These are phyloP conservation scores for Zootermopsis nevadensis DNA, from an alignment of 2,888 invertebrate species.

Conservation along the genomic window DNA sequence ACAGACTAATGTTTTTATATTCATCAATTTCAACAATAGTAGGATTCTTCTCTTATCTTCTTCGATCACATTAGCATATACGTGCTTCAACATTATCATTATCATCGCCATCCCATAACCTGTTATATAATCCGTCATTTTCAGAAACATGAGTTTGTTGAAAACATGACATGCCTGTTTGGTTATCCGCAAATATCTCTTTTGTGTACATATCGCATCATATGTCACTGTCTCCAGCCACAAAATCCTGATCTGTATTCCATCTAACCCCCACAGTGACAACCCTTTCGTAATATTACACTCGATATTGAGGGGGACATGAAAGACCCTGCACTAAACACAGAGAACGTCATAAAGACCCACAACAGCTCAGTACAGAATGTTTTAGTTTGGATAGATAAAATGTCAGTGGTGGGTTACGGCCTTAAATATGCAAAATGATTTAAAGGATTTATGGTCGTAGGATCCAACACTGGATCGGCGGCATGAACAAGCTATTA, in stretches of 20 bases:
- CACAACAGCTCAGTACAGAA: neutral
- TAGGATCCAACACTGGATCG: neutral
- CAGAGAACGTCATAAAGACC: neutral
- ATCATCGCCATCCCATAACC: no score
- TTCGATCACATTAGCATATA: no score
- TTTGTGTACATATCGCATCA: slow-evolving; percentile 7
- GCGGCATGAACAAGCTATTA: slow-evolving; percentile 6
- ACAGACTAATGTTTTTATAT: no score
- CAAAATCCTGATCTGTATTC: neutral
- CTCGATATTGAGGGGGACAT: slow-evolving; percentile 19
- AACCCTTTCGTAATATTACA: slow-evolving; percentile 34
- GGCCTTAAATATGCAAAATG: neutral
- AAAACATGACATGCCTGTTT: slow-evolving; percentile 16
- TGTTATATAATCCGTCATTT: no score
- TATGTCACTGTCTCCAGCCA: neutral
- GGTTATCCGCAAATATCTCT: neutral
- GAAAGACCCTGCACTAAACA: neutral
- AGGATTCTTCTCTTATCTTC: no score
- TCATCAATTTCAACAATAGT: no score
- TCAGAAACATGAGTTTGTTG: neutral
- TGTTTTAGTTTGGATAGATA: neutral
- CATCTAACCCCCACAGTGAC: slow-evolving; percentile 12
- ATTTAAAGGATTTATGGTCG: neutral
- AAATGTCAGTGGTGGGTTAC: neutral
- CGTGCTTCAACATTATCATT: no score